Evolutionary conservation across 2,888 invertebrate genomes (phyloP).

Genomic region (Synergus gifuensis): DNA sequence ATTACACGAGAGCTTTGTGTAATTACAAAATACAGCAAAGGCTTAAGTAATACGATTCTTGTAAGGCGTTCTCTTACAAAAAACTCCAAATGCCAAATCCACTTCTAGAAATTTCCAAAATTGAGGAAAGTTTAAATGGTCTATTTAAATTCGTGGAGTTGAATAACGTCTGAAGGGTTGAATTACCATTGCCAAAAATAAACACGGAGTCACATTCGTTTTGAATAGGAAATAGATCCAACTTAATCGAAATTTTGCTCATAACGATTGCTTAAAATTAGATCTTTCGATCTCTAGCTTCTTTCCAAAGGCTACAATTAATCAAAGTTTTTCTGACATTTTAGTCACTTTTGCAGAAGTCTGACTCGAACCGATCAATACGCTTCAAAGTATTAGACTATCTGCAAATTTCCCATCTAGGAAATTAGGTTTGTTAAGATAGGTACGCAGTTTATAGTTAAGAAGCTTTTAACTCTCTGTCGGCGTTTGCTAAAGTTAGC

Average conservation of each 20-base stretch:
- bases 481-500: constrained; percentile 81
- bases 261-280: constrained; percentile 1
- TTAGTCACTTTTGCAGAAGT: constrained; percentile 33
- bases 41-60: constrained; percentile 17
- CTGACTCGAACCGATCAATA: constrained; percentile 10
- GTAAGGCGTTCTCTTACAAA: background rate
- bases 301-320: constrained; percentile 6
- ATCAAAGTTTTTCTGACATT: background rate
- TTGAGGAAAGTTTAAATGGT: background rate
- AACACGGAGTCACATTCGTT: background rate
- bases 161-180: background rate
- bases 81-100: background rate
- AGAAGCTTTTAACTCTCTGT: constrained; percentile 71
- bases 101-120: constrained; percentile 8
- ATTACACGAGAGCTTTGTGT: background rate
- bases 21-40: constrained; percentile 10
- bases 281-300: constrained; percentile 24
- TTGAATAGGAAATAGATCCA: background rate
- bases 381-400: background rate
- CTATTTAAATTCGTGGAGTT: background rate
- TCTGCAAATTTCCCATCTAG: constrained; percentile 11
- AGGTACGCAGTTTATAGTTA: constrained; percentile 55
- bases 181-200: background rate
- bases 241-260: background rate
- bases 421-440: constrained; percentile 24